Base-by-base conservation (phyloP, 2,113 vertebrate genomes). In the Hippocampus zosterae region DNA sequence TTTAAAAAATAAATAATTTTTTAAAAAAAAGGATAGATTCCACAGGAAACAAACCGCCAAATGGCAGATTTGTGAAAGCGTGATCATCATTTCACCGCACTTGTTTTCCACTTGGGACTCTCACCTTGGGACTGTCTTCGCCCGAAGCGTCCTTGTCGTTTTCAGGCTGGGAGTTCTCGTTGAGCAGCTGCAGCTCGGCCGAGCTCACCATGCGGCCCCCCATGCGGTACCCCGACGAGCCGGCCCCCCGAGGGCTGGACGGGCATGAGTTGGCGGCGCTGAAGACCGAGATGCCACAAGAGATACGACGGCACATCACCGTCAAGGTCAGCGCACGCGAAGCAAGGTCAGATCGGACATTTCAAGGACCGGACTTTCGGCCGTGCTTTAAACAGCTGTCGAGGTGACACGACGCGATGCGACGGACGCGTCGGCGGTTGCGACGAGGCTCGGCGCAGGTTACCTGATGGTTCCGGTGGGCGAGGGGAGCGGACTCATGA, bases 381-480 rank as follows among this genome's bases (percentile, higher is more conserved):
- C 29, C 3, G 29, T 4, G 29, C 29, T 33, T 33, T 33, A 33
- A 33, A 33, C 3, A 33, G 48, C 18, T 1, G 48, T 19, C 16
- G 19, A 50, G 48, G 48, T 19, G 16, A 50, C 48, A 19, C 19
- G 48, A 50, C 5, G 18, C 19, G 18, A 21, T 50, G 48, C 19
- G 5, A 21, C 19, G 8, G 3, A 50, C 6, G 18, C 5, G 29
- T 33, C 29, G 3, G 48, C 6, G 48, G 48, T 19, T 7, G 8
- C 48, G 7, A 42, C 41, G 41, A 2, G 41, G 41, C 10, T 13
- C 10, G 42, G 69, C 0, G 5, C 10, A 0, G 7, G 67, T 68
- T 94, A 99, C 97, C 96, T 99, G 90, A 99, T 96, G 79, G 97
- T 99, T 89, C 95, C 97, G 0, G 97, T 97, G 11, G 97, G 96